Percentiles rank a stretch among this genome's conserved stretches.
Conservation (phyloP, 2,113 vertebrate species). For the Balaenoptera acutorostrata region DNA sequence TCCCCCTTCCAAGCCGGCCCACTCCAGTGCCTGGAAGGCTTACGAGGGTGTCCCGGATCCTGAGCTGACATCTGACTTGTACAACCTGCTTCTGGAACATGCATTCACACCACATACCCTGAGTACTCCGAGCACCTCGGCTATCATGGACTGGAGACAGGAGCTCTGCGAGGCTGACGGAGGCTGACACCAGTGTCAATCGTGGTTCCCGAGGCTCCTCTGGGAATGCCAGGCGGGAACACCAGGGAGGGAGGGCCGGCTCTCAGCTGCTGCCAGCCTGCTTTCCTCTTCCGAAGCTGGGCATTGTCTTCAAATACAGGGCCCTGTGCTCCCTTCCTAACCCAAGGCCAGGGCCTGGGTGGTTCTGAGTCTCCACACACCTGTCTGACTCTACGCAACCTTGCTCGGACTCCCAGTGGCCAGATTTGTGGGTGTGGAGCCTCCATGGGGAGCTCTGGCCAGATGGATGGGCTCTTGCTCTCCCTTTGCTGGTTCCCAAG, state of each 20-base stretch:
- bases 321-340: neutral
- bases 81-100: neutral
- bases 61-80: neutral
- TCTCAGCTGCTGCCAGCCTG: neutral
- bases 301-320: neutral
- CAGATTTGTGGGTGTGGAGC: neutral
- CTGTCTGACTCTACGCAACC: neutral
- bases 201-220: neutral
- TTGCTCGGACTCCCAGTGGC: neutral
- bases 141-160: neutral
- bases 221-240: neutral
- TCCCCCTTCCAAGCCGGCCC: neutral
- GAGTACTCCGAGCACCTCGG: neutral
- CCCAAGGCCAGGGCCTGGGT: neutral
- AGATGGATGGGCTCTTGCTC: neutral
- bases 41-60: neutral
- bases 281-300: neutral
- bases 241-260: neutral
- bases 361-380: neutral
- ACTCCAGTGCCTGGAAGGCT: neutral
- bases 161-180: neutral
- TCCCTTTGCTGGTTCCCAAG: neutral
- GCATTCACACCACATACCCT: neutral
- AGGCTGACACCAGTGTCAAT: neutral
- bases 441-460: neutral